phyloP scores from a whole-genome alignment of 2,113 vertebrate species.

The Mungos mungo region DNA sequence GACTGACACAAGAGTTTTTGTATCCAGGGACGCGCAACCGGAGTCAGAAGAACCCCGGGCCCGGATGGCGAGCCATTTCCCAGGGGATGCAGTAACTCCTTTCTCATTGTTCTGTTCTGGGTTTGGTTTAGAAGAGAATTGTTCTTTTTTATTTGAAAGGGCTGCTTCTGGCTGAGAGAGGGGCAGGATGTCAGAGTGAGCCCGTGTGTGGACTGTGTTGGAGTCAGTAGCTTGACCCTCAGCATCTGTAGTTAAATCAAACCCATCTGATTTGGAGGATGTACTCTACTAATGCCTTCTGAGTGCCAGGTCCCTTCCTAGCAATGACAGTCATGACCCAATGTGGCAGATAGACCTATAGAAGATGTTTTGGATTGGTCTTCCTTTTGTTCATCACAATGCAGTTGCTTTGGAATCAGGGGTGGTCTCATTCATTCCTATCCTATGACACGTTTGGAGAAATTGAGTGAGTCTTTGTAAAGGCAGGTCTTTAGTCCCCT shows the following conservation, averaged over 20 bases:
- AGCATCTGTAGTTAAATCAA: neutral
- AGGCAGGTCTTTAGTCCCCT: neutral
- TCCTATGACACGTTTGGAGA: neutral
- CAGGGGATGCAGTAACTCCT: neutral
- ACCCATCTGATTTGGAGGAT: neutral
- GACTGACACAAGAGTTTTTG: neutral
- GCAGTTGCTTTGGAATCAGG: neutral
- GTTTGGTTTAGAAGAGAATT: neutral
- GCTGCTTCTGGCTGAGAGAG: neutral
- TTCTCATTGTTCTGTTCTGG: neutral
- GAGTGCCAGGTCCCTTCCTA: neutral
- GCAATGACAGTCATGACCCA: neutral
- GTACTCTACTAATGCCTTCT: neutral
- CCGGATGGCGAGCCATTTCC: neutral
- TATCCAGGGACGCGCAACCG: accelerated
- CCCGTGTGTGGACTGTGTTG: neutral
- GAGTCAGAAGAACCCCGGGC: neutral
- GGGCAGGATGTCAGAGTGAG: neutral
- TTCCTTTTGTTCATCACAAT: neutral
- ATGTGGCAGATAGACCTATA: neutral
- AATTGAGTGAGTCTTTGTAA: neutral
- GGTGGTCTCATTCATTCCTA: neutral
- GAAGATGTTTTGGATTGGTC: neutral
- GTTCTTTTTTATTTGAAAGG: neutral
- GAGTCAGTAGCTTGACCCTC: neutral